phyloP scores from a whole-genome alignment of 2,888 invertebrate species.

The Nephrocerus scutellatus region DNA sequence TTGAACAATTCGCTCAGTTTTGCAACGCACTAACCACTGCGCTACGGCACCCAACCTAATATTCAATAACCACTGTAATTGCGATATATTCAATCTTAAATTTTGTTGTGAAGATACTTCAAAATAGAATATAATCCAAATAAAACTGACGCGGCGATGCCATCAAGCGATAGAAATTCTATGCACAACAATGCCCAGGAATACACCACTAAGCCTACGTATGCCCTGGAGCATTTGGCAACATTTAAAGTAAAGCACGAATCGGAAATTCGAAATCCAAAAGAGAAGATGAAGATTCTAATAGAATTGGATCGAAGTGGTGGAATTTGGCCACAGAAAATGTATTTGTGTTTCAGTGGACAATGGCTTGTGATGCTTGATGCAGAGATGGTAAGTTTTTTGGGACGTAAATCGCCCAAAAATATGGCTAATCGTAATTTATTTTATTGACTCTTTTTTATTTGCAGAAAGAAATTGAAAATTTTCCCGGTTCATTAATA shows the following conservation, averaged over 20 bases:
- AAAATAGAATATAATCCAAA: too few relatives aligned
- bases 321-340: slow-evolving; percentile 98
- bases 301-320: slow-evolving; percentile 85
- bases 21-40: too few relatives aligned
- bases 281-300: slow-evolving; percentile 85
- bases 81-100: too few relatives aligned
- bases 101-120: too few relatives aligned
- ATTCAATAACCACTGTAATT: too few relatives aligned
- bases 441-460: slow-evolving; percentile 9
- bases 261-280: slow-evolving; percentile 78
- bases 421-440: background rate
- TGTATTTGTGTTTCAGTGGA: slow-evolving; percentile 81
- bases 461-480: slow-evolving; percentile 85
- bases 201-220: slow-evolving; percentile 57
- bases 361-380: slow-evolving; percentile 89
- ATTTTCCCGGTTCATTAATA: slow-evolving; percentile 87
- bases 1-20: too few relatives aligned
- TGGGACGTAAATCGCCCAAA: background rate
- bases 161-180: too few relatives aligned
- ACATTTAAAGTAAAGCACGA: slow-evolving; percentile 93
- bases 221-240: slow-evolving; percentile 94
- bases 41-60: too few relatives aligned
- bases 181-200: too few relatives aligned
- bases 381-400: slow-evolving; percentile 68
- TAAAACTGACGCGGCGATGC: too few relatives aligned